These are phyloP conservation scores for Sigmodon hispidus DNA, from an alignment of 2,113 vertebrate species.

Conservation along the genomic window DNA sequence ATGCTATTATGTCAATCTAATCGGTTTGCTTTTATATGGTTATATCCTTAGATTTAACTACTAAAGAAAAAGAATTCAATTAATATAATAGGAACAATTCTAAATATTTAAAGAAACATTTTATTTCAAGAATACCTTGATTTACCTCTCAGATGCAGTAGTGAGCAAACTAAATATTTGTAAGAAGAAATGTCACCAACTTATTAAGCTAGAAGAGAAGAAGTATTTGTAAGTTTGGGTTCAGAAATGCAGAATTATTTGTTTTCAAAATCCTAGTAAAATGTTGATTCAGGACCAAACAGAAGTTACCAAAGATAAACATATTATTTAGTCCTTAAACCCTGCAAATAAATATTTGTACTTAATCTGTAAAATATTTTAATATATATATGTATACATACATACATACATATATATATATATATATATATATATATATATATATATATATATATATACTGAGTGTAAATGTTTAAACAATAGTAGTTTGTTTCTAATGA, in stretches of 20 bases:
- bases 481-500: background rate
- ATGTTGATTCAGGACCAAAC: background rate
- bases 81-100: background rate
- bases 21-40: background rate
- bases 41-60: background rate
- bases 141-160: background rate
- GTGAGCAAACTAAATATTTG: background rate
- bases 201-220: background rate
- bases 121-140: background rate
- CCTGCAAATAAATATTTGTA: background rate
- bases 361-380: background rate
- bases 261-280: background rate
- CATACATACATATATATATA: too few relatives aligned
- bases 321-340: background rate
- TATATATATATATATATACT: background rate
- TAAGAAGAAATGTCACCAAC: background rate
- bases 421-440: too few relatives aligned
- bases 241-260: background rate
- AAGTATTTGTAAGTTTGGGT: background rate
- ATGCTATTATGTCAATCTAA: background rate
- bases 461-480: background rate
- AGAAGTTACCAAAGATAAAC: background rate
- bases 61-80: background rate
- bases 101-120: background rate
- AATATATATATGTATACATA: too few relatives aligned